Percentiles rank a stretch among this genome's conserved stretches.
phyloP scores from a whole-genome alignment of 2,113 vertebrate species.

The Prietella phreatophila region DNA sequence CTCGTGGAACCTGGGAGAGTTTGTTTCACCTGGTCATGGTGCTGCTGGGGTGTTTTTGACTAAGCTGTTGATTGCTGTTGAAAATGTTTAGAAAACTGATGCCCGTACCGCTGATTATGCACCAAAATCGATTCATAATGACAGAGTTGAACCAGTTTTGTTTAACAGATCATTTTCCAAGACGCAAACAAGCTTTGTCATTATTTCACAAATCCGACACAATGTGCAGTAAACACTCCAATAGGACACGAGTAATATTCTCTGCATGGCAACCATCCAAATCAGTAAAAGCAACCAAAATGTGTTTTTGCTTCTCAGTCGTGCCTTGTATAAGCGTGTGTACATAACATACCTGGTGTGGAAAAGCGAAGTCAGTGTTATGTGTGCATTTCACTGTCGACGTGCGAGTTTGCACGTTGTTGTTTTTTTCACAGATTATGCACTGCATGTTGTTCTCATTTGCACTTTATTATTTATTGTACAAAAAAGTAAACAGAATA shows the following conservation, averaged over 20 bases:
- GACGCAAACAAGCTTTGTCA: background rate
- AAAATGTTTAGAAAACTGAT: background rate
- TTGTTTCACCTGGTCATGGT: background rate
- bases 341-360: constrained; percentile 13
- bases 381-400: constrained; percentile 19
- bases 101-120: constrained; percentile 30
- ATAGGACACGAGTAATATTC: background rate
- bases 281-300: constrained; percentile 23
- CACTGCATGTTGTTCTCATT: constrained; percentile 77
- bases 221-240: background rate
- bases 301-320: constrained; percentile 12
- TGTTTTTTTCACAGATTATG: constrained; percentile 61
- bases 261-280: background rate
- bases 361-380: constrained; percentile 1
- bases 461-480: constrained; percentile 81
- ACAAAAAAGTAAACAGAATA: constrained; percentile 59
- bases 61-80: background rate
- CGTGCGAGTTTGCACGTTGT: background rate
- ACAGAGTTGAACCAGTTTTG: background rate
- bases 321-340: background rate
- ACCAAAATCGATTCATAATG: background rate
- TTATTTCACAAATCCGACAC: background rate
- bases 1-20: background rate
- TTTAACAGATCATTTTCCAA: background rate
- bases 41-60: background rate